Evolutionary conservation across 2,888 invertebrate species (phyloP).

Genomic region (Toxonevra muliebris): DNA sequence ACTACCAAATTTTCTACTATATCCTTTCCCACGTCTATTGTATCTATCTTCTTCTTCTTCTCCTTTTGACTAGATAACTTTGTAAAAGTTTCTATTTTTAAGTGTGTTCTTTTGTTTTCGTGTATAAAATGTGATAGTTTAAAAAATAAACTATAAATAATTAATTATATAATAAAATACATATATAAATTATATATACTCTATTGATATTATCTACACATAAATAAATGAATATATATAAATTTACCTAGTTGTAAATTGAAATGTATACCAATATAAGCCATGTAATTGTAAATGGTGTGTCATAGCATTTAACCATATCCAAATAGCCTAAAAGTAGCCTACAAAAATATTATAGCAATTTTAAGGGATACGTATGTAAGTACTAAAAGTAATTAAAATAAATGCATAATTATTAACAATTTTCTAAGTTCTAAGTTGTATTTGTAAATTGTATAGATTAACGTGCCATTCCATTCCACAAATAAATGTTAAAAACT

Average conservation of each 20-base stretch:
- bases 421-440: constrained; percentile 14
- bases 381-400: no score
- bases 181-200: constrained; percentile 12
- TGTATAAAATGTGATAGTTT: constrained; percentile 50
- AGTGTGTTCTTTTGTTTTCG: constrained; percentile 34
- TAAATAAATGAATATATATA: constrained; percentile 8
- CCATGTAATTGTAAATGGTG: constrained; percentile 58
- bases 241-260: constrained; percentile 9
- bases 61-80: background rate
- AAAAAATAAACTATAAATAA: constrained; percentile 41
- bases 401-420: constrained; percentile 7
- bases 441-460: constrained; percentile 39
- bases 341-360: constrained; percentile 18
- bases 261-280: constrained; percentile 37
- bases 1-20: no score
- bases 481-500: constrained; percentile 24
- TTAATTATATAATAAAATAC: constrained; percentile 8
- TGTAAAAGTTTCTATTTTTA: background rate
- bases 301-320: constrained; percentile 57
- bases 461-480: constrained; percentile 59
- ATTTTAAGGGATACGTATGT: background rate
- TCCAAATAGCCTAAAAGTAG: constrained; percentile 30
- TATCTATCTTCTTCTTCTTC: no score
- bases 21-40: no score
- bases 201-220: background rate